Conservation (phyloP, 2,113 vertebrate species). For the Pteruthius melanotis region DNA sequence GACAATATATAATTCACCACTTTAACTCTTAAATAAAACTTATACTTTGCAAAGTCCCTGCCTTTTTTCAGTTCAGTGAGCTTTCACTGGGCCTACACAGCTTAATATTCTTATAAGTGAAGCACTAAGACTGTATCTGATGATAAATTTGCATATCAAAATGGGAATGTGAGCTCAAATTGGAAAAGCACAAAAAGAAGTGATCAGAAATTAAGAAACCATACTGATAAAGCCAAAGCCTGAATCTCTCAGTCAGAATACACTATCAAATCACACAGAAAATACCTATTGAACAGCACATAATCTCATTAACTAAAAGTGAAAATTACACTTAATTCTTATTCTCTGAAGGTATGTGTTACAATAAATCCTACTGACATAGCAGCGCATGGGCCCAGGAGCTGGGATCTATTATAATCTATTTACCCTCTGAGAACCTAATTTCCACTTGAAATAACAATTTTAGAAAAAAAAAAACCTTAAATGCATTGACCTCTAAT, state of each 20-base stretch:
- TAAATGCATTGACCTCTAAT: slow-evolving; percentile 21
- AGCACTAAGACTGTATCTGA: background rate
- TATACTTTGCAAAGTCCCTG: background rate
- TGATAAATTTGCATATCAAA: background rate
- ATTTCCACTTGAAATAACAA: slow-evolving; percentile 42
- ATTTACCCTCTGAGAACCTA: slow-evolving; percentile 26
- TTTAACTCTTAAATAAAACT: background rate
- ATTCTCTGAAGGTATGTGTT: background rate
- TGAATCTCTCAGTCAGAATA: background rate
- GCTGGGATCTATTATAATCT: slow-evolving; percentile 31
- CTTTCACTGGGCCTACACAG: background rate
- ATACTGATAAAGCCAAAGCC: background rate
- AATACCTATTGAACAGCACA: background rate
- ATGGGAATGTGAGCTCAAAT: background rate
- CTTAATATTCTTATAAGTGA: background rate
- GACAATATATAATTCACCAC: background rate
- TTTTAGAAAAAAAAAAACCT: background rate
- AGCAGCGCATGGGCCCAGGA: background rate
- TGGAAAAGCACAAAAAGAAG: background rate
- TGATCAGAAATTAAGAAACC: background rate
- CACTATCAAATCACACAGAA: background rate
- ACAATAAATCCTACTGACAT: slow-evolving; percentile 22
- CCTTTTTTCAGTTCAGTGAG: background rate
- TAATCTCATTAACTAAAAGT: slow-evolving; percentile 28
- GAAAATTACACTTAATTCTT: slow-evolving; percentile 38